Conservation (phyloP, 2,113 vertebrate genomes). For the Sialia sialis region DNA sequence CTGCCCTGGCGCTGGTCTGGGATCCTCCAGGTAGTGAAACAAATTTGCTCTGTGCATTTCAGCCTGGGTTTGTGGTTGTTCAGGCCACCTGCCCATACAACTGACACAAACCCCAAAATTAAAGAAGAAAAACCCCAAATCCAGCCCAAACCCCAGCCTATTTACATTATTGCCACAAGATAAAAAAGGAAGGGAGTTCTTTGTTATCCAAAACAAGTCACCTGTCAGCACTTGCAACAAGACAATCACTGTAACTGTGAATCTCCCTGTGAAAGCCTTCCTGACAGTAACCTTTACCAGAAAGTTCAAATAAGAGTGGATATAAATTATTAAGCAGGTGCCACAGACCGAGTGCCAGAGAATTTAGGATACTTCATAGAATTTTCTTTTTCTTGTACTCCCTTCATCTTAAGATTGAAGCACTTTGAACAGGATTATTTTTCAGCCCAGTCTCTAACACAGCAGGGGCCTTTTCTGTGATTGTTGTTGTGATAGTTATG, state of each 20-base stretch:
- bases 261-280: not conserved
- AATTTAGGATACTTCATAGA: not conserved
- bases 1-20: not conserved
- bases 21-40: not conserved
- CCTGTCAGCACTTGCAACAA: not conserved
- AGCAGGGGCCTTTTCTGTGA: not conserved
- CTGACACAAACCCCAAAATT: fast-evolving
- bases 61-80: not conserved
- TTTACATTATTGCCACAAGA: not conserved
- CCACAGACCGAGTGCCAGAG: not conserved
- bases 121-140: not conserved
- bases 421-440: not conserved
- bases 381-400: not conserved
- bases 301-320: not conserved
- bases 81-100: fast-evolving
- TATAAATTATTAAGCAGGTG: not conserved
- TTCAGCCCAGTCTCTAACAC: not conserved
- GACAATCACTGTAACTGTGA: not conserved
- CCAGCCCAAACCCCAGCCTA: not conserved
- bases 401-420: not conserved
- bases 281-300: not conserved
- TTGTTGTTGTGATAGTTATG: not conserved
- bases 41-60: not conserved
- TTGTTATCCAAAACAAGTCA: not conserved
- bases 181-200: not conserved